Evolutionary conservation across 2,888 invertebrate genomes (phyloP).

Genomic region (Nomada ruficornis): DNA sequence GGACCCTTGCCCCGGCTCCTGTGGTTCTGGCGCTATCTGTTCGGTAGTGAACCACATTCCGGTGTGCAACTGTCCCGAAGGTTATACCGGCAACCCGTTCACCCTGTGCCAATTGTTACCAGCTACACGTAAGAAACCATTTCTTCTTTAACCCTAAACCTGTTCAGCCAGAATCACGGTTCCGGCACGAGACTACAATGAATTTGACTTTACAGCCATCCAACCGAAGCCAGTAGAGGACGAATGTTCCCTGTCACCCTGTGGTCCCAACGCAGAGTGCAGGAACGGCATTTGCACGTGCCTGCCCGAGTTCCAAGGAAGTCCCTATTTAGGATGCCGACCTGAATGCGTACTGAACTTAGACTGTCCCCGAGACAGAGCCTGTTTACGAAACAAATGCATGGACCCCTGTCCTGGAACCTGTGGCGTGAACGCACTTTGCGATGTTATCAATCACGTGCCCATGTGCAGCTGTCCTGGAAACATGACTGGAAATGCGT

Average conservation of each 20-base stretch:
- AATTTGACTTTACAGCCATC: constrained; percentile 78
- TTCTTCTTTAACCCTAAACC: background rate
- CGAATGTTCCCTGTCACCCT: constrained; percentile 89
- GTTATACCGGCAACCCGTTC: constrained; percentile 85
- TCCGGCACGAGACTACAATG: constrained; percentile 87
- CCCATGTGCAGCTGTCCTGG: constrained; percentile 88
- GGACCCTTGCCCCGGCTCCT: constrained; percentile 85
- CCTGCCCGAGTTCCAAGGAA: constrained; percentile 85
- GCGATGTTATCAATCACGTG: constrained; percentile 90
- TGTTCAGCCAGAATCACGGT: constrained; percentile 87
- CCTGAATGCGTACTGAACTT: constrained; percentile 93
- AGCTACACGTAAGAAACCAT: constrained; percentile 77
- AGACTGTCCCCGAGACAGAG: constrained; percentile 90
- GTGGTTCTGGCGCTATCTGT: constrained; percentile 85
- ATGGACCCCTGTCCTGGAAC: constrained; percentile 92
- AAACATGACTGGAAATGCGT: constrained; percentile 88
- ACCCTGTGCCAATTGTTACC: constrained; percentile 67
- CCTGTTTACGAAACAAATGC: constrained; percentile 93
- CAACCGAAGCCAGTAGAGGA: constrained; percentile 83
- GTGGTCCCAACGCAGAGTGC: constrained; percentile 86
- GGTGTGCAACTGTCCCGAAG: constrained; percentile 84
- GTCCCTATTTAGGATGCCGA: constrained; percentile 88
- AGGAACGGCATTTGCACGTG: constrained; percentile 77
- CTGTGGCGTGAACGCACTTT: constrained; percentile 91
- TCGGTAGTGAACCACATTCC: constrained; percentile 85